These are phyloP conservation scores for Apostichopus parvimensis DNA, from an alignment of 35 echinoderm and acorn worm genomes.

Conservation along the genomic window DNA sequence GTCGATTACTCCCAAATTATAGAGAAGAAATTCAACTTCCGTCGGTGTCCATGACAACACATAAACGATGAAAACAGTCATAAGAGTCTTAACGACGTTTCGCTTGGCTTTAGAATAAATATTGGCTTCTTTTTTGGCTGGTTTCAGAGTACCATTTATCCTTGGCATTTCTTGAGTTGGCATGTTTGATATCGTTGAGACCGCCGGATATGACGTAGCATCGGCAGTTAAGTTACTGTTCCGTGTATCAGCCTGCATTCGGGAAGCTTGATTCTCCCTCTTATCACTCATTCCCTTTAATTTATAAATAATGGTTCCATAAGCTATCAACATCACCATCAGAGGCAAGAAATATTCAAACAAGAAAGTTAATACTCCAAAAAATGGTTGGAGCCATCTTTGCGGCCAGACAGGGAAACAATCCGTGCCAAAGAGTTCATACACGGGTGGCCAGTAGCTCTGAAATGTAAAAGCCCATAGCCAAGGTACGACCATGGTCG, in stretches of 20 bases:
- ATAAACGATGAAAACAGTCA: slow-evolving; percentile 50
- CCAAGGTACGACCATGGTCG: slow-evolving; percentile 32
- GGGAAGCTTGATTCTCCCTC: background rate
- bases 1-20: slow-evolving; percentile 40
- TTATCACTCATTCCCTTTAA: slow-evolving; percentile 17
- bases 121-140: slow-evolving; percentile 10
- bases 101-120: slow-evolving; percentile 60
- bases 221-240: background rate
- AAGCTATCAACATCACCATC: slow-evolving; percentile 19
- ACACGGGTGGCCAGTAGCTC: background rate
- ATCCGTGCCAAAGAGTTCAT: slow-evolving; percentile 16
- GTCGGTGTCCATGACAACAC: slow-evolving; percentile 50
- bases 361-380: slow-evolving; percentile 20
- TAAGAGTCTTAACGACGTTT: slow-evolving; percentile 62
- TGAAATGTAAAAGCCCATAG: slow-evolving; percentile 36
- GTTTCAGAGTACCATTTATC: background rate
- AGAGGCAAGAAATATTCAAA: slow-evolving; percentile 52
- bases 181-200: background rate
- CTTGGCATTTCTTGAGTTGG: background rate
- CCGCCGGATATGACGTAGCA: background rate
- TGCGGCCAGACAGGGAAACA: slow-evolving; percentile 9
- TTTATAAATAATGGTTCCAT: slow-evolving; percentile 34
- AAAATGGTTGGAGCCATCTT: slow-evolving; percentile 16
- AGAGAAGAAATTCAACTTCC: slow-evolving; percentile 51
- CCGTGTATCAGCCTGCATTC: too few species aligned